Evolutionary conservation across 1,140 invertebrate genomes (phyloP), one percentile per base, ranked within the genome.

Genomic region (Medauroidea extradentata): DNA sequence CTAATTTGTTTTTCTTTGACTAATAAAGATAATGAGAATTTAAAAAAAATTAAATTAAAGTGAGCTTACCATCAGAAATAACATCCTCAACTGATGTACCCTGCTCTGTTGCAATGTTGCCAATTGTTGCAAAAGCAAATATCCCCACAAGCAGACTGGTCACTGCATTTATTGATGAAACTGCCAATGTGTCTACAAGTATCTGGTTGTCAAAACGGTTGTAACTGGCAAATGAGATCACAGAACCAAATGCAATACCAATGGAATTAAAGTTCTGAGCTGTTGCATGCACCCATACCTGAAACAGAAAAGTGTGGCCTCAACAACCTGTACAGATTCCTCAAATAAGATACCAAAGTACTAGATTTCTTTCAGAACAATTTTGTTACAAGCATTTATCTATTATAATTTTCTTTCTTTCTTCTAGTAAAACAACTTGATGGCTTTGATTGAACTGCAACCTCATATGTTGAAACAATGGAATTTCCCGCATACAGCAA

Each of bases 191-290:
- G 67, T 95, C 91, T 53, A 90, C 84, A 19, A 95, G 77, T 59
- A 95, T 89, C 65, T 91, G 92, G 70, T 96, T 96, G 68, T 91
- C 87, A 71, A 94, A 93, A 71, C 88, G 87, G 75, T 96, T 96
- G 77, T 96, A 96, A 69, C 91, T 94, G n/a, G 92, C 89, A 72
- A 95, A 95, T 67, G 91, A 93, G 68, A 96, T 94, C 80, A 96
- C 90, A 3, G 91, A 93, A 18, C 94, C 94, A 67, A 94, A 93
- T 0, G 91, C 90, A 29, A 94, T 90, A 53, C 92, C 91, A 59
- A 96, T 86, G 0, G 93, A 94, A 77, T 94, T 94, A 73, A 96
- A 94, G 63, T 93, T 93, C 77, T 96, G 93, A 7, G 90, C 90
- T 7, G 90, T 89, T 11, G 93, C 93, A 73, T 93, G 93, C 13